Evolutionary conservation across 2,797 vertebrate species (phyloP).

Genomic region (Glossophaga mutica): DNA sequence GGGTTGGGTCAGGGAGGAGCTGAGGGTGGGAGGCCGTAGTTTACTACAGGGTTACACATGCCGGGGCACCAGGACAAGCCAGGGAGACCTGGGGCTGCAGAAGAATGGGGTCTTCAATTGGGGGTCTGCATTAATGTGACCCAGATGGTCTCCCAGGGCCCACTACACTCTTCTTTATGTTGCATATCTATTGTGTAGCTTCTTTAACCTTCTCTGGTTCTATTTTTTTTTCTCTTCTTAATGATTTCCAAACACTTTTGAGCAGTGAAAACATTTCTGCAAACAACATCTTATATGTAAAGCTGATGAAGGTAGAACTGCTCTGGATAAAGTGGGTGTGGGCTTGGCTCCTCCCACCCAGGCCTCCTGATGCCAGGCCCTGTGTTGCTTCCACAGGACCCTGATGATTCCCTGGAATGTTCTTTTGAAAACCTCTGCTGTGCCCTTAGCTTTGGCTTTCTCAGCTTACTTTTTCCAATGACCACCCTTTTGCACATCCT

Average conservation of each 20-base stretch:
- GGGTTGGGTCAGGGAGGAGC: too few relatives aligned
- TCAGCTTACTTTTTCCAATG: not conserved
- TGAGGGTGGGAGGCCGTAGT: accelerated
- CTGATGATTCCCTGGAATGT: not conserved
- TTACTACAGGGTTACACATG: not conserved
- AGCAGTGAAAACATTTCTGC: not conserved
- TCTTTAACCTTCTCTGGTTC: not conserved
- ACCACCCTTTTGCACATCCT: not conserved
- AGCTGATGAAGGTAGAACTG: not conserved
- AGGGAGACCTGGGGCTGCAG: not conserved
- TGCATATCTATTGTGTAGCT: not conserved
- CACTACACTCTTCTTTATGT: not conserved
- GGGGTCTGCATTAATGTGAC: not conserved
- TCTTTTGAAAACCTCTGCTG: not conserved
- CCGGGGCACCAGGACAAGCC: not conserved
- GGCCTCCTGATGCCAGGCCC: not conserved
- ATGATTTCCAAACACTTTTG: not conserved
- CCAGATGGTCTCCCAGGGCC: not conserved
- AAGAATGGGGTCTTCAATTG: not conserved
- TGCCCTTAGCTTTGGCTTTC: not conserved
- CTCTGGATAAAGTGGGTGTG: not conserved
- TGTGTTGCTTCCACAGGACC: not conserved
- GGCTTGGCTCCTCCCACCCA: not conserved
- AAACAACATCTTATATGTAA: not conserved
- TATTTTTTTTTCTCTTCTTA: not conserved